These are phyloP conservation scores for Stichodactyla helianthus DNA, from an alignment of 64 coral and sea anemone genomes.

Conservation along the genomic window DNA sequence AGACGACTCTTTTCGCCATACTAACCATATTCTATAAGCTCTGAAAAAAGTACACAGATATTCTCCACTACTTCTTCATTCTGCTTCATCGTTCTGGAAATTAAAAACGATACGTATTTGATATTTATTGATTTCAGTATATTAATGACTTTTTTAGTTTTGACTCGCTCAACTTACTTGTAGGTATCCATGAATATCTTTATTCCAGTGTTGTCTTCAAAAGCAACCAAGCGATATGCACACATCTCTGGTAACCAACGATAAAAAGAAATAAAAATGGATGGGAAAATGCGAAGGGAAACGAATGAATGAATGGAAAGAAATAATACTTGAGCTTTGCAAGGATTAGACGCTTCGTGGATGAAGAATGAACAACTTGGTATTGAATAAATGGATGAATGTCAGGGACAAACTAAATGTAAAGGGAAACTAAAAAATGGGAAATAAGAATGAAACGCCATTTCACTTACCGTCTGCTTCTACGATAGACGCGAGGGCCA, in stretches of 20 bases:
- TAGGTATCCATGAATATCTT: conserved; percentile 62
- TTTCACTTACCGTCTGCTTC: conserved; percentile 80
- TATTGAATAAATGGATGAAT: neutral
- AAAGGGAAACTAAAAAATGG: neutral
- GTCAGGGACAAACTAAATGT: neutral
- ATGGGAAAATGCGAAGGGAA: neutral
- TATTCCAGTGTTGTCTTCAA: conserved; percentile 53
- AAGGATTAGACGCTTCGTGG: neutral
- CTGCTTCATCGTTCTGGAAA: conserved; percentile 24
- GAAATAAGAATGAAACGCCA: neutral
- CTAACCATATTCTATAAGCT: conserved; percentile 94
- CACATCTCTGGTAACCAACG: conserved; percentile 63
- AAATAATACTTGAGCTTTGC: neutral
- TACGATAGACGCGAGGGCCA: conserved; percentile 93
- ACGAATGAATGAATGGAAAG: neutral
- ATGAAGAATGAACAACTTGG: neutral
- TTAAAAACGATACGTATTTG: neutral
- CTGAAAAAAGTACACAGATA: conserved; percentile 92
- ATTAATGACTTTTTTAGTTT: neutral
- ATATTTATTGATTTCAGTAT: neutral
- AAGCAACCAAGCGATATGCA: conserved; percentile 75
- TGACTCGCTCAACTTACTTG: conserved; percentile 55
- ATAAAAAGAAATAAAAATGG: neutral
- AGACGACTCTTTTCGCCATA: neutral
- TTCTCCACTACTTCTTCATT: conserved; percentile 96